phyloP scores from a whole-genome alignment of 2,113 vertebrate genomes.

The Thunnus thynnus region DNA sequence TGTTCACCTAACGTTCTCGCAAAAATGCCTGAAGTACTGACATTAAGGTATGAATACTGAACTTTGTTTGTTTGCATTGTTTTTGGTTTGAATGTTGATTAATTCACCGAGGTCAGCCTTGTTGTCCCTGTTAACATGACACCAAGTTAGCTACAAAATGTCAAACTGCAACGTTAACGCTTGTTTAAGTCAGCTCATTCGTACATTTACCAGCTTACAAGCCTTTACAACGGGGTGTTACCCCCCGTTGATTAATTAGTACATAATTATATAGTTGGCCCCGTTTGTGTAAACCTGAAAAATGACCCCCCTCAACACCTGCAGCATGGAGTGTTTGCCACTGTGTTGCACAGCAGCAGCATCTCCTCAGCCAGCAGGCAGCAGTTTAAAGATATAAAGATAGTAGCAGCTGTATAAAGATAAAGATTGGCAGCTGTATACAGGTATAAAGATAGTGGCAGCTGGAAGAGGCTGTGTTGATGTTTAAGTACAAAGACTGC shows the following conservation, averaged over 20 bases:
- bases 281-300: too few species aligned
- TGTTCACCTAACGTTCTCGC: not conserved
- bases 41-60: conserved; percentile 42
- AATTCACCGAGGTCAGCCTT: not conserved
- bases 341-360: not conserved
- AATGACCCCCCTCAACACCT: too few species aligned
- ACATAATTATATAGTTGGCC: too few species aligned
- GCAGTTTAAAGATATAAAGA: too few species aligned
- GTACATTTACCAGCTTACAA: not conserved
- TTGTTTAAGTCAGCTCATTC: not conserved
- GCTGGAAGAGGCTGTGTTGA: not conserved
- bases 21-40: conserved; percentile 65
- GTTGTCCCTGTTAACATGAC: not conserved
- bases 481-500: not conserved
- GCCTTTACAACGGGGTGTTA: not conserved
- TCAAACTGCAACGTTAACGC: not conserved
- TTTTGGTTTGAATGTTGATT: not conserved
- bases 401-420: too few species aligned
- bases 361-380: not conserved
- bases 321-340: too few species aligned
- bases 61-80: not conserved
- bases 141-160: not conserved
- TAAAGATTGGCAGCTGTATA: too few species aligned
- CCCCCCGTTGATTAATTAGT: too few species aligned
- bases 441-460: not conserved